Evolutionary conservation across 1,140 invertebrate genomes (phyloP).

Genomic region (Pachyrhynchus sulphureomaculatus): DNA sequence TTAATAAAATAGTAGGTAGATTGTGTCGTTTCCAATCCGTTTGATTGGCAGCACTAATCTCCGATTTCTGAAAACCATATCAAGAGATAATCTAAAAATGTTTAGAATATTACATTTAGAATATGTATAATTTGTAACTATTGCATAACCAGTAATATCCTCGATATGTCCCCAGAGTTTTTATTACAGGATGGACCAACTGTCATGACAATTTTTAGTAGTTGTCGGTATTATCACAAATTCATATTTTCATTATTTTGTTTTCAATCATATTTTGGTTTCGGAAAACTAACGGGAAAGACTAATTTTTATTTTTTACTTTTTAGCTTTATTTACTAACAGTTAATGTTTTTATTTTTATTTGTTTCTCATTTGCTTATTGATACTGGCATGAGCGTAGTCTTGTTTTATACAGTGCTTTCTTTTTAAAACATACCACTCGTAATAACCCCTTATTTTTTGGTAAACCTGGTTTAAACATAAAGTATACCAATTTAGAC

Average conservation of each 20-base stretch:
- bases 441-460: not conserved
- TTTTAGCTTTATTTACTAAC: conserved; percentile 1
- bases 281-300: conserved; percentile 52
- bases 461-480: too few relatives aligned
- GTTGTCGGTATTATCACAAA: not conserved
- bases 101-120: too few relatives aligned
- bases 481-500: too few relatives aligned
- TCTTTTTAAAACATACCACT: not conserved
- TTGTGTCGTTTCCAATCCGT: too few relatives aligned
- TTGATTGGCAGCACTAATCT: too few relatives aligned
- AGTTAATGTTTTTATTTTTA: too few relatives aligned
- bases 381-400: not conserved
- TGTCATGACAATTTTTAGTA: not conserved
- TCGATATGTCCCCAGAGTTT: too few relatives aligned
- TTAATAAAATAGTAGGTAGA: too few relatives aligned
- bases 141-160: too few relatives aligned
- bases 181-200: not conserved
- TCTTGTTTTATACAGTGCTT: not conserved
- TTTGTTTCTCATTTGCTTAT: not conserved
- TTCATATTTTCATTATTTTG: conserved; percentile 9
- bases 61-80: too few relatives aligned
- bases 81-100: too few relatives aligned
- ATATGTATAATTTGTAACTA: too few relatives aligned
- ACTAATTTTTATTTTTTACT: conserved; percentile 37
- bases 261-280: conserved; percentile 32